Base-by-base conservation (phyloP, 1,140 invertebrate genomes). In the Ridgeia piscesae region DNA sequence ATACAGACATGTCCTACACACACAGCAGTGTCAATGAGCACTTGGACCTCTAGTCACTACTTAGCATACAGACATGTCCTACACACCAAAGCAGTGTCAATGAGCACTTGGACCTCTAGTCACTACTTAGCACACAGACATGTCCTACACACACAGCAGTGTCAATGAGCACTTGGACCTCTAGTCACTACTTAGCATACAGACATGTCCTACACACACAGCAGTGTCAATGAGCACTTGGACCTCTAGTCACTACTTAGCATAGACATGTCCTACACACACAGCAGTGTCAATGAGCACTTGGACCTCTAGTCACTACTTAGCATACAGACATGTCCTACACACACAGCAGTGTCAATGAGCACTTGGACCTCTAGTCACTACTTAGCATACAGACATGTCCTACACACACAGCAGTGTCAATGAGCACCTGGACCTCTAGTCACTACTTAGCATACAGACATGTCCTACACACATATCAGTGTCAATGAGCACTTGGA, bases 1-100 rank as follows among this genome's bases (percentile, higher is more conserved):
- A 34, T n/a, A n/a, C n/a, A n/a, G n/a, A n/a, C n/a, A n/a, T n/a
- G 99, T 99, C 95, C 98, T 99, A 95, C 93, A 96, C 96, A 4
- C 58, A 77, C 58, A 77, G 2, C 58, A 77, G 58, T 77, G 58
- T 77, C 58, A 77, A 94, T 42, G 4, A 42, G 4, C 42, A 42
- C 42, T 42, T 42, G 42, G 42, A 11, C 4, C 42, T 42, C 42
- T 6, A 11, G 91, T 94, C 93, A 91, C 11, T 91, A 91, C 2
- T 34, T 4, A 6, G 4, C 35, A 34, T n/a, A n/a, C n/a, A n/a
- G n/a, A n/a, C n/a, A n/a, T n/a, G 99, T 99, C 95, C 98, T 99
- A 95, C 93, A 96, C 96, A 4, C 2, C 58, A 77, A 9, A 77
- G 2, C 58, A 77, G 58, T 77, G 58, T 77, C 58, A 77, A 94